These are phyloP conservation scores for Cephus runcator DNA, from an alignment of 2,888 invertebrate species.

Conservation along the genomic window DNA sequence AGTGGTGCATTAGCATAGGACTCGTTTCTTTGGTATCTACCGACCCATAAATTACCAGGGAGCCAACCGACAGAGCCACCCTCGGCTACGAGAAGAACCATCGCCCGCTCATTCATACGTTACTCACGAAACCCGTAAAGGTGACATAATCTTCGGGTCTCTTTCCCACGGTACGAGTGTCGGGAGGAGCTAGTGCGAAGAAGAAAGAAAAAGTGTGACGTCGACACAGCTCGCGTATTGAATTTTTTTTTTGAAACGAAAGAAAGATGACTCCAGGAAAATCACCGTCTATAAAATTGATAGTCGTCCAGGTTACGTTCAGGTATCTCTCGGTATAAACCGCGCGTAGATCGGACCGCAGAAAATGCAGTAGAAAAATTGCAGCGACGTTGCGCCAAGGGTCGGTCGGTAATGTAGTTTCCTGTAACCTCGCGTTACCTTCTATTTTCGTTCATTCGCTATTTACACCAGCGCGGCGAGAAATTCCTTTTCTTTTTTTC, in stretches of 20 bases:
- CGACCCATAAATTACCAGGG: conserved; percentile 41
- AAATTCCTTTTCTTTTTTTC: not conserved
- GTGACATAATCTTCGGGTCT: conserved; percentile 39
- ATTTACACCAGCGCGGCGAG: not conserved
- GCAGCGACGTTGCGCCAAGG: not conserved
- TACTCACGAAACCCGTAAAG: conserved; percentile 23
- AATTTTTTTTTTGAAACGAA: not conserved
- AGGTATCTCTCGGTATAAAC: not conserved
- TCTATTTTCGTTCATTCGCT: not conserved
- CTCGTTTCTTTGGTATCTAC: conserved; percentile 40
- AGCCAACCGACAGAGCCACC: not conserved
- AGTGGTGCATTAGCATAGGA: conserved; percentile 11
- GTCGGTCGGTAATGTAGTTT: not conserved
- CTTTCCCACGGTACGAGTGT: conserved; percentile 30
- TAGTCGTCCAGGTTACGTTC: not conserved
- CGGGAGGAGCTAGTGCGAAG: not conserved
- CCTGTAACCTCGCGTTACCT: not conserved
- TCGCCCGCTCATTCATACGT: conserved; percentile 34
- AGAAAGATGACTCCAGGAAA: not conserved
- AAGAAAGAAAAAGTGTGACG: not conserved
- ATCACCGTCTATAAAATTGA: not conserved
- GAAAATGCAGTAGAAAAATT: not conserved
- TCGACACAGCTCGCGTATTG: not conserved
- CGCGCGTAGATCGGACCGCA: not conserved
- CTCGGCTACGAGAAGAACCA: not conserved